Conservation (phyloP, 2,797 vertebrate species). For the Oreortyx pictus region DNA sequence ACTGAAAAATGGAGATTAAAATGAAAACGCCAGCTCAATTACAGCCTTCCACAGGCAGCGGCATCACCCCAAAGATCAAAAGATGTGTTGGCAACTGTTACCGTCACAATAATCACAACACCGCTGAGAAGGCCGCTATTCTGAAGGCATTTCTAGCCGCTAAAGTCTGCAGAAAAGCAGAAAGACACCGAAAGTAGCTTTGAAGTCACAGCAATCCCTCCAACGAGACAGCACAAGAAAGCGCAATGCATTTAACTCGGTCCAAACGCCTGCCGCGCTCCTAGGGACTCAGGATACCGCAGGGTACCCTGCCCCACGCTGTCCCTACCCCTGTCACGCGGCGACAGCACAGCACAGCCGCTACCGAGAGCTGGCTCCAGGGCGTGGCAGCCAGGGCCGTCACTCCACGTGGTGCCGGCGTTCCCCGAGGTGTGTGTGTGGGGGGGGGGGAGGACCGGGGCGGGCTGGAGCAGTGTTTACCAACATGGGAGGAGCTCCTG, state of each 20-base stretch:
- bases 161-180: not conserved
- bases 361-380: fast-evolving
- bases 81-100: fast-evolving
- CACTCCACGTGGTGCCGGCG: fast-evolving
- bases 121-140: not conserved
- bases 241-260: fast-evolving
- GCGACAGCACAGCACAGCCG: not conserved
- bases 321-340: too few relatives aligned
- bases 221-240: fast-evolving
- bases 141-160: not conserved
- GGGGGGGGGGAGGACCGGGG: not conserved
- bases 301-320: not conserved
- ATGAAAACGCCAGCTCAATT: not conserved
- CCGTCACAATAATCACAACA: fast-evolving
- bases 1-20: constrained; percentile 41
- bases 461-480: not conserved
- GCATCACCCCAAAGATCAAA: not conserved
- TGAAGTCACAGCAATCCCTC: not conserved
- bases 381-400: not conserved
- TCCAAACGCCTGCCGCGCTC: fast-evolving
- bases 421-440: too few relatives aligned
- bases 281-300: fast-evolving
- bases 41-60: not conserved
- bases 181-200: not conserved
- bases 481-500: constrained; percentile 5